These are phyloP conservation scores for Poeciliopsis retropinna DNA, from an alignment of 2,113 vertebrate species.

Conservation along the genomic window DNA sequence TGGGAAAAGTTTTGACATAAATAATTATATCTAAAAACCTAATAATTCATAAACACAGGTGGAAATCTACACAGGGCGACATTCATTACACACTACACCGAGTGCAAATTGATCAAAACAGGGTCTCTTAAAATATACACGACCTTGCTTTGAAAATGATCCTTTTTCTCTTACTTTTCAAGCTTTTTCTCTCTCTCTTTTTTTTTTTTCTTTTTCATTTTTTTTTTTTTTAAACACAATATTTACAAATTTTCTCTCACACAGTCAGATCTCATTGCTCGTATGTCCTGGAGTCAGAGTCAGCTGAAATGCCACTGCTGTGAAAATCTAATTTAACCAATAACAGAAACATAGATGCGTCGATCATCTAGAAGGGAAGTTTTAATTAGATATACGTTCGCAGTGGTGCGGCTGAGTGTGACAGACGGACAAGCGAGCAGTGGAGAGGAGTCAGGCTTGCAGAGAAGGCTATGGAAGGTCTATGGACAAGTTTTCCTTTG, in stretches of 20 bases:
- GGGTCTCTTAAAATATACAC: constrained; percentile 91
- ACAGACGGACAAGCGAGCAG: constrained; percentile 50
- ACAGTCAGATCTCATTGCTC: constrained; percentile 82
- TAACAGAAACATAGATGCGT: constrained; percentile 9
- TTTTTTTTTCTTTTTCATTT: too few relatives aligned
- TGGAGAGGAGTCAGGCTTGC: constrained; percentile 51
- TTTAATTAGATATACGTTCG: background rate
- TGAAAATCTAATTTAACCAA: background rate
- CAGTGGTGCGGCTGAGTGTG: constrained; percentile 30
- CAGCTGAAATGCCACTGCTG: constrained; percentile 44
- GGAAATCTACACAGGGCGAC: constrained; percentile 91
- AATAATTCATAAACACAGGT: constrained; percentile 92
- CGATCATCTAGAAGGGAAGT: constrained; percentile 1
- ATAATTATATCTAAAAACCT: constrained; percentile 96
- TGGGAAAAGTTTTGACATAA: constrained; percentile 93
- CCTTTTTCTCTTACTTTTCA: constrained; percentile 55
- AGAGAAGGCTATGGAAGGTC: constrained; percentile 74
- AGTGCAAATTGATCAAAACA: constrained; percentile 97
- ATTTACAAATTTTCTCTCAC: constrained; percentile 92
- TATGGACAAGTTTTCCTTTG: constrained; percentile 77
- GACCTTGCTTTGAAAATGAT: constrained; percentile 85
- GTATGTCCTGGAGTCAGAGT: constrained; percentile 59
- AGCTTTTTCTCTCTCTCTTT: background rate
- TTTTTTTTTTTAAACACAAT: constrained; percentile 80
- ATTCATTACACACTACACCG: constrained; percentile 97